Base-by-base conservation (phyloP, 2,888 invertebrate genomes). In the Archips crataeganus region DNA sequence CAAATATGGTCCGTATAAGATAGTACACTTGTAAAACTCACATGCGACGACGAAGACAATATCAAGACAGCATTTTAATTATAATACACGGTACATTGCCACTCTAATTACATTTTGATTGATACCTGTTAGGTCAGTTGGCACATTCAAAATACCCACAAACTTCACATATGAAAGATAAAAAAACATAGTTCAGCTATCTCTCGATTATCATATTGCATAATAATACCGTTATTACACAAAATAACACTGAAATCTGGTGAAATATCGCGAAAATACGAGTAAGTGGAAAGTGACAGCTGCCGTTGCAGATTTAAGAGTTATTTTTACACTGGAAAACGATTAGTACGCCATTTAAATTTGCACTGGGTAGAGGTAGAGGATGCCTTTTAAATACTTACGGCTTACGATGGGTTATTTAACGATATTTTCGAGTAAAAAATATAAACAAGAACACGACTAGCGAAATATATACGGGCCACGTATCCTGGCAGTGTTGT, bases 401-500 rank as follows among this genome's bases (percentile, higher is more conserved):
- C 93, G 86, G 90, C 86, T 89, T 87, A 79, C 79, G 76, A 80
- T 77, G 75, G 78, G 81, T 85, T 84, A 87, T 82, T 79, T 82
- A 78, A 78, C 82, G 86, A 89, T 90, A 84, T 90, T 86, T 79
- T 86, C 82, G 86, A 88, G 82, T 87, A 87, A 91, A 93, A 91
- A 92, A 92, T 91, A 92, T 92, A 93, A 93, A 94, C 92, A 93
- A 92, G 88, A 84, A 84, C 89, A 86, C 81, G 83, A 87, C 86
- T 83, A 86, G 84, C 89, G 85, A 82, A 87, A 80, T 88, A 87
- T 87, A 85, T 87, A 86, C 87, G 88, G 93, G 94, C 94, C 94
- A 94, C 94, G 94, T 94, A 94, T 94, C 89, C 88, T 83, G 84
- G 80, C 85, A 80, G 92, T 91, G 92, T 92, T 94, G 94, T 90